phyloP scores from a whole-genome alignment of 2,113 vertebrate species.

The Scytalopus superciliaris region DNA sequence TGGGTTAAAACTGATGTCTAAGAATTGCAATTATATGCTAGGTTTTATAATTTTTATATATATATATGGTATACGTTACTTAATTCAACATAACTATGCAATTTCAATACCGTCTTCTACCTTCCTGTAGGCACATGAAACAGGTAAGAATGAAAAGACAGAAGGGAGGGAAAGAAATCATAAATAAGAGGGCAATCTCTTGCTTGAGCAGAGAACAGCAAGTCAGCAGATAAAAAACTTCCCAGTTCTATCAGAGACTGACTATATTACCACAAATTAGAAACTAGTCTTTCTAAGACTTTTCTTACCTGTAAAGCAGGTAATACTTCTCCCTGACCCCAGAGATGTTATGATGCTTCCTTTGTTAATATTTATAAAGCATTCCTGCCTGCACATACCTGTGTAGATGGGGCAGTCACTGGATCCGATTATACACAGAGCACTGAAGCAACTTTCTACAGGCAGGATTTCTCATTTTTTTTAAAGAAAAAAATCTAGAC shows the following conservation, averaged over 20 bases:
- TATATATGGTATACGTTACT: neutral
- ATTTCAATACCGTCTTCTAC: neutral
- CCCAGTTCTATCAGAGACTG: neutral
- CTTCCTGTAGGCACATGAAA: neutral
- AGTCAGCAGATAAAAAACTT: neutral
- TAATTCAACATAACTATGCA: neutral
- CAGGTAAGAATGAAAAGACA: neutral
- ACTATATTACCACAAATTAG: neutral
- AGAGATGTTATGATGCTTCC: neutral
- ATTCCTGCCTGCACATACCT: neutral
- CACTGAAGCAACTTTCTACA: neutral
- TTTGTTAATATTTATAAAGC: neutral
- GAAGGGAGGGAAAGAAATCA: neutral
- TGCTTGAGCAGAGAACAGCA: neutral
- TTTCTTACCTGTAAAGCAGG: neutral
- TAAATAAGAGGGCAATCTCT: neutral
- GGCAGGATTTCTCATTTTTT: neutral
- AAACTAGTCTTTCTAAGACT: neutral
- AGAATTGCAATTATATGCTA: neutral
- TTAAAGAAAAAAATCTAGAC: neutral
- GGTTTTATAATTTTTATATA: neutral
- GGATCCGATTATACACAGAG: neutral
- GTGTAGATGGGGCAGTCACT: neutral
- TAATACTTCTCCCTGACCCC: neutral
- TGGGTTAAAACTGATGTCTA: neutral